phyloP scores from a whole-genome alignment of 2,797 vertebrate species.

The Melanotaenia trifasciata region DNA sequence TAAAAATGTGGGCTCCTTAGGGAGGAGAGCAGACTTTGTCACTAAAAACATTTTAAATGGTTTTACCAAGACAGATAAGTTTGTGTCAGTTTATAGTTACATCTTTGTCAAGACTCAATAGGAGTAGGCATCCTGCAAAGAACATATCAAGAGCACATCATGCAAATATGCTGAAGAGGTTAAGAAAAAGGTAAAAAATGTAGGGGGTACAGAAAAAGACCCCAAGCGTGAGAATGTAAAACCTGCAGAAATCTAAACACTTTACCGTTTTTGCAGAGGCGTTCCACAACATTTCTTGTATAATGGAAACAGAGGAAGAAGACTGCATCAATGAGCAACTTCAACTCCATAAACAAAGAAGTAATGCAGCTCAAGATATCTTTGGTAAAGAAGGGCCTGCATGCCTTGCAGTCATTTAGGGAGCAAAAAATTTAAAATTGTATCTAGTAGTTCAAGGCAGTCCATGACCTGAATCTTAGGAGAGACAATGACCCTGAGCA shows the following conservation, averaged over 20 bases:
- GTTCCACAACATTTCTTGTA: background rate
- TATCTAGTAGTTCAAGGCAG: background rate
- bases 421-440: background rate
- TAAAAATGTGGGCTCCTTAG: background rate
- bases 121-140: background rate
- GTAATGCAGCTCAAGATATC: background rate
- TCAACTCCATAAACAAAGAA: background rate
- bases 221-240: too few relatives aligned
- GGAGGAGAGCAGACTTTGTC: background rate
- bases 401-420: background rate
- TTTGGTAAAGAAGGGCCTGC: background rate
- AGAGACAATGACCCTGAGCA: background rate
- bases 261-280: too few relatives aligned
- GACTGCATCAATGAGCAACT: background rate
- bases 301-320: too few relatives aligned
- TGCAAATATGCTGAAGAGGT: background rate
- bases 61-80: background rate
- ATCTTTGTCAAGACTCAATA: background rate
- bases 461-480: background rate
- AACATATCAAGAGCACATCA: background rate
- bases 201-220: too few relatives aligned
- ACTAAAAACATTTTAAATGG: background rate
- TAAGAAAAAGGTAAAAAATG: background rate
- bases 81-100: background rate
- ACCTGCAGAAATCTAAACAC: too few relatives aligned